Conservation (phyloP, 2,797 vertebrate genomes). For the Spheniscus humboldti region DNA sequence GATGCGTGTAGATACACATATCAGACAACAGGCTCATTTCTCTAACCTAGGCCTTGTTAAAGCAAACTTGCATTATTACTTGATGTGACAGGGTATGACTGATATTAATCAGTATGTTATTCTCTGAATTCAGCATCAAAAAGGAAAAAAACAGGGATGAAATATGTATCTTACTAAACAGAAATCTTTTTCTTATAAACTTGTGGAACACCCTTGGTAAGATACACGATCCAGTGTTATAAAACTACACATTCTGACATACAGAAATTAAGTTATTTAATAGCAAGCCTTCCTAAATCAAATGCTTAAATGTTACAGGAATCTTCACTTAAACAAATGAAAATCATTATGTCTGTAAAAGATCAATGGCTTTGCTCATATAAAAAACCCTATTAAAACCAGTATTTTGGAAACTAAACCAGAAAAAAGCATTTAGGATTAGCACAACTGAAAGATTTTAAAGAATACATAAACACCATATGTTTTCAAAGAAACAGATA, state of each 20-base stretch:
- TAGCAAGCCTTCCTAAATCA: background rate
- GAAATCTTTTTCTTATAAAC: background rate
- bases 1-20: background rate
- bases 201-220: slow-evolving; percentile 1
- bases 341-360: slow-evolving; percentile 12
- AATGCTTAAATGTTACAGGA: background rate
- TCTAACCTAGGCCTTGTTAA: background rate
- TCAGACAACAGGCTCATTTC: background rate
- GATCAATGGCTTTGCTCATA: background rate
- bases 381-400: background rate
- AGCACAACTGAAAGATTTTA: slow-evolving; percentile 20
- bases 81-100: background rate
- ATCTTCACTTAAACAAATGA: background rate
- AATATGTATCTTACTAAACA: background rate
- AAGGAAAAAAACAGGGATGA: background rate
- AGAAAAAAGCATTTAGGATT: slow-evolving; percentile 49
- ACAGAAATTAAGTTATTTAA: background rate
- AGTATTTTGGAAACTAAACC: background rate
- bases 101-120: slow-evolving; percentile 9
- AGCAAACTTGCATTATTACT: background rate
- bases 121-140: slow-evolving; percentile 9
- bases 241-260: slow-evolving; percentile 3
- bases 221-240: background rate
- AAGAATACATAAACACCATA: slow-evolving; percentile 45
- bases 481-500: slow-evolving; percentile 51